These are phyloP conservation scores for Ochropleura leucogaster DNA, from an alignment of 2,888 invertebrate genomes.

Conservation along the genomic window DNA sequence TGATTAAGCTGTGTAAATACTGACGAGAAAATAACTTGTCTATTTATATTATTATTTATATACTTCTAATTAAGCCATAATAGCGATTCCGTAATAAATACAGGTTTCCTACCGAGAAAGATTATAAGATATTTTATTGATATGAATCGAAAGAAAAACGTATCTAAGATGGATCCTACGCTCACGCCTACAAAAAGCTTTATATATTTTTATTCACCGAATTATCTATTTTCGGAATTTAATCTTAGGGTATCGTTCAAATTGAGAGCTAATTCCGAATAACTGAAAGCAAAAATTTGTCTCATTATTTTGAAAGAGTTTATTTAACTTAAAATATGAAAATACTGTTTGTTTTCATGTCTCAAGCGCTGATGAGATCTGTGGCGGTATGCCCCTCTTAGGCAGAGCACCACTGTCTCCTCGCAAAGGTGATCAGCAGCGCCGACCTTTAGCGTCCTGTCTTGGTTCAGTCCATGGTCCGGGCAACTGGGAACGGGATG, in stretches of 20 bases:
- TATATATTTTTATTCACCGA: neutral
- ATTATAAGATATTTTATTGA: conserved; percentile 12
- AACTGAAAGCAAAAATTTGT: neutral
- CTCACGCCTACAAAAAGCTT: neutral
- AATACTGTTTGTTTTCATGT: neutral
- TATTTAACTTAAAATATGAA: neutral
- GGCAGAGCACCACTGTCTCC: no score
- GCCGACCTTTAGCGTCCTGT: no score
- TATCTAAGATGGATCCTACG: neutral
- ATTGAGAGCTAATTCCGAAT: no score
- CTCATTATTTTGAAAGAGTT: neutral
- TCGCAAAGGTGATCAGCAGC: no score
- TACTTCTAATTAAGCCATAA: conserved; percentile 28
- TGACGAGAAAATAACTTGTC: conserved; percentile 1
- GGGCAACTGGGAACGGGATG: no score
- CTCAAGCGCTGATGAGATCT: neutral
- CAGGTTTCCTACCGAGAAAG: conserved; percentile 16
- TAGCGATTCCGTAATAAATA: conserved; percentile 34
- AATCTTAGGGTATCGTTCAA: neutral
- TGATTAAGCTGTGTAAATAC: neutral
- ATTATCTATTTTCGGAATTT: neutral
- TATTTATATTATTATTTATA: conserved; percentile 17
- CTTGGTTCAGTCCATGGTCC: no score
- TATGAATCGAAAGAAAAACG: conserved; percentile 22
- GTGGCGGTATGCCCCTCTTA: no score